phyloP scores from a whole-genome alignment of 2,888 invertebrate genomes.

The Melieria picta region DNA sequence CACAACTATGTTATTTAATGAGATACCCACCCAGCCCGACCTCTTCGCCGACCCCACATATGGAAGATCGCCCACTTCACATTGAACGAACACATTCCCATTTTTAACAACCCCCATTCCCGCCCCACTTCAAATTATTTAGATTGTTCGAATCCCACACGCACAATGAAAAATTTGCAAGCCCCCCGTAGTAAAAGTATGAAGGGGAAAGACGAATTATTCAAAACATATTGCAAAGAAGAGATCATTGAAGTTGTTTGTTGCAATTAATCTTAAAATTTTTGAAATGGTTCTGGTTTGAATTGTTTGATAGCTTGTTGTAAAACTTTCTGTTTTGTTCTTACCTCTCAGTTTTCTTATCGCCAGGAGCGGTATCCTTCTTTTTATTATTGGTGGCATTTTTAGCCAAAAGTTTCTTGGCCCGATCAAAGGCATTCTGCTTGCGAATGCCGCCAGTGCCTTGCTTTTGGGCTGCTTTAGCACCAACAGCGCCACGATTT shows the following conservation, averaged over 20 bases:
- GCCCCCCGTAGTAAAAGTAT: too few relatives aligned
- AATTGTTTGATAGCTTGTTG: constrained; percentile 39
- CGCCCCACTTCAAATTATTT: too few relatives aligned
- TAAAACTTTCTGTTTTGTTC: constrained; percentile 51
- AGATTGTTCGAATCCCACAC: too few relatives aligned
- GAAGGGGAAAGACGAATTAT: too few relatives aligned
- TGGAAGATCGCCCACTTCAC: too few relatives aligned
- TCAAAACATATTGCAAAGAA: too few relatives aligned
- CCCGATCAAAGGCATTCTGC: constrained; percentile 68
- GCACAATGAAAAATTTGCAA: too few relatives aligned
- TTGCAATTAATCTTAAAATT: constrained; percentile 4
- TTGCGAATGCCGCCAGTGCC: constrained; percentile 66
- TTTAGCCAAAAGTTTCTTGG: constrained; percentile 68
- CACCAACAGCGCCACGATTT: constrained; percentile 65
- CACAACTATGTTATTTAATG: too few relatives aligned
- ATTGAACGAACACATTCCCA: too few relatives aligned
- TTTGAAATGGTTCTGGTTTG: constrained; percentile 29
- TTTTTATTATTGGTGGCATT: constrained; percentile 67
- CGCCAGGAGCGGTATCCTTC: constrained; percentile 67
- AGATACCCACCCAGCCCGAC: too few relatives aligned
- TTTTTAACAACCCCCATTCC: too few relatives aligned
- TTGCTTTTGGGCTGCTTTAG: constrained; percentile 63
- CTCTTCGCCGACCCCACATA: too few relatives aligned
- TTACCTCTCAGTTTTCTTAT: constrained; percentile 67
- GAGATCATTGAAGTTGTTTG: neutral